Percentiles rank a stretch among this genome's conserved stretches.
phyloP scores from a whole-genome alignment of 1,140 invertebrate species.

The Dryas iulia region DNA sequence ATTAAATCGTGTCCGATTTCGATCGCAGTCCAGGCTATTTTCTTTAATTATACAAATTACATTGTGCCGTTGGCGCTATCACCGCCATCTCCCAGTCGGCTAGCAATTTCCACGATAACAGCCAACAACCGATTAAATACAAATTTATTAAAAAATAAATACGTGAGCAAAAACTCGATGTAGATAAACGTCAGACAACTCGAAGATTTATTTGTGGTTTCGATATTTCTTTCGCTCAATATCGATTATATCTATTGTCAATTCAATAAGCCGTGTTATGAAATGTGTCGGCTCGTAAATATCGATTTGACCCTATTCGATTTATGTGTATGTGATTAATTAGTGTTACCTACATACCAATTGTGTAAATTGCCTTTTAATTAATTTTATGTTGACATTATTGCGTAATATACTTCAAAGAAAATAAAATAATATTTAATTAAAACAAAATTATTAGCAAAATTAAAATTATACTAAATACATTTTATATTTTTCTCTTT shows the following conservation, averaged over 20 bases:
- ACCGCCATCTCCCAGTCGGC: conserved; percentile 49
- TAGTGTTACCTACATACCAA: too few relatives aligned
- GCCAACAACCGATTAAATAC: conserved; percentile 49
- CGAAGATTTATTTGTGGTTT: conserved; percentile 32
- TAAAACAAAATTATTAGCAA: not conserved
- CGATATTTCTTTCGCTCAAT: conserved; percentile 24
- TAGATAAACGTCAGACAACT: conserved; percentile 23
- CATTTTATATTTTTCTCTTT: too few relatives aligned
- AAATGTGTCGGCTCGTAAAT: conserved; percentile 43
- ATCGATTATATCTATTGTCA: conserved; percentile 20
- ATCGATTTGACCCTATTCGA: conserved; percentile 43
- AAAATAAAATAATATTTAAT: not conserved
- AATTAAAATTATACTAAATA: too few relatives aligned
- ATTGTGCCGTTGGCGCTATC: conserved; percentile 52
- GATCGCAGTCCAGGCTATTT: conserved; percentile 64
- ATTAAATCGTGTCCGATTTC: conserved; percentile 45
- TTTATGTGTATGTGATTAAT: too few relatives aligned
- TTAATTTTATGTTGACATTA: too few relatives aligned
- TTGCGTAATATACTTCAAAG: too few relatives aligned
- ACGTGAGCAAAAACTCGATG: conserved; percentile 24
- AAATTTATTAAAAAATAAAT: conserved; percentile 27
- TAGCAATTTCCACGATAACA: conserved; percentile 64
- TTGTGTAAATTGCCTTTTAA: too few relatives aligned
- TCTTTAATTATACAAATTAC: conserved; percentile 77
- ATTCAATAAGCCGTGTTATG: conserved; percentile 33